Conservation (phyloP, 1,140 invertebrate genomes). For the Heliothis subflexa region DNA sequence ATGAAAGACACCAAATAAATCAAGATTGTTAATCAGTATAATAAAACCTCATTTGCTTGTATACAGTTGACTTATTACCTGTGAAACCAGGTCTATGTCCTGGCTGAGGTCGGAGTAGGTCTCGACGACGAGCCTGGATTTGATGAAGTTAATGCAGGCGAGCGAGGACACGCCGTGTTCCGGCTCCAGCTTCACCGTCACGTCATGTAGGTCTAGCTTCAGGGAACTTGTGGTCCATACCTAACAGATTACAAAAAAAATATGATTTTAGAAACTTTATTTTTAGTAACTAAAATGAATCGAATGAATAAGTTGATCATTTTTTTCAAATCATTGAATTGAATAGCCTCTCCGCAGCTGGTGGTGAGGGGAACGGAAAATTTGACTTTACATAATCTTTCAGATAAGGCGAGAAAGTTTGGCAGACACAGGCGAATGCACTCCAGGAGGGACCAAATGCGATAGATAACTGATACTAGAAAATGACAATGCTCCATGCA, state of each 20-base stretch:
- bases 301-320: too few relatives aligned
- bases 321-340: too few relatives aligned
- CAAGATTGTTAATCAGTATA: background rate
- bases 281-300: too few relatives aligned
- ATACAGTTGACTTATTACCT: conserved; percentile 70
- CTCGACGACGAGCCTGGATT: conserved; percentile 94
- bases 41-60: background rate
- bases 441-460: too few relatives aligned
- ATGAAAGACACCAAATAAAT: conserved; percentile 18
- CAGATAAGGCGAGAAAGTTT: too few relatives aligned
- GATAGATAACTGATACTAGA: too few relatives aligned
- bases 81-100: conserved; percentile 97
- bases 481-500: too few relatives aligned
- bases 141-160: conserved; percentile 96
- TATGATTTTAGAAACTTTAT: too few relatives aligned
- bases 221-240: conserved; percentile 93
- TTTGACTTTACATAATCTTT: too few relatives aligned
- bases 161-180: conserved; percentile 88
- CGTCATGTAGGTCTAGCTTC: conserved; percentile 95
- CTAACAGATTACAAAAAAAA: conserved; percentile 30
- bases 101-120: conserved; percentile 95
- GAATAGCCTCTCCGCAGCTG: too few relatives aligned
- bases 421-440: too few relatives aligned
- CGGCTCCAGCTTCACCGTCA: conserved; percentile 91
- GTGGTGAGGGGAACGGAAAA: too few relatives aligned